Conservation (phyloP, 2,888 invertebrate genomes). For the Apoderus coryli region DNA sequence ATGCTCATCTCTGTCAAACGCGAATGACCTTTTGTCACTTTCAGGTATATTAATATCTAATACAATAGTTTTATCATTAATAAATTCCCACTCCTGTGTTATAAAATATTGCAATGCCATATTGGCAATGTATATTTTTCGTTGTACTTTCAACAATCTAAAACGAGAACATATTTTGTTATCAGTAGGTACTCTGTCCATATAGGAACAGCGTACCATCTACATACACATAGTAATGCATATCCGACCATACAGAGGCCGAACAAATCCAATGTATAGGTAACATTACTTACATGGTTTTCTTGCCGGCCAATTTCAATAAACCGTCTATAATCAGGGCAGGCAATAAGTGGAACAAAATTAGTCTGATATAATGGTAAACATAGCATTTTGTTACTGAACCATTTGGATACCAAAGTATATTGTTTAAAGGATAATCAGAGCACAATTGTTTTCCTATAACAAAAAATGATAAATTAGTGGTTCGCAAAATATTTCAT, state of each 20-base stretch:
- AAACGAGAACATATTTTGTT: slow-evolving; percentile 14
- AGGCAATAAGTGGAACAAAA: slow-evolving; percentile 64
- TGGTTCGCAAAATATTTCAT: not conserved
- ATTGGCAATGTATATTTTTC: slow-evolving; percentile 64
- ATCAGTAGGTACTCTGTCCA: not conserved
- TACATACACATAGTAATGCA: too few relatives aligned
- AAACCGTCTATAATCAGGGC: slow-evolving; percentile 59
- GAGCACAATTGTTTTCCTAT: slow-evolving; percentile 32
- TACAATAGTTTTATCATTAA: slow-evolving; percentile 40
- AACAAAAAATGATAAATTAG: slow-evolving; percentile 3
- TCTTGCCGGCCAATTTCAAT: slow-evolving; percentile 48
- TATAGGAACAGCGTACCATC: too few relatives aligned
- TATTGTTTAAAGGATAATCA: slow-evolving; percentile 50
- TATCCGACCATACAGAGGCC: too few relatives aligned
- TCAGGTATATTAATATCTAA: slow-evolving; percentile 33
- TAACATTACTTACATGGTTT: slow-evolving; percentile 44
- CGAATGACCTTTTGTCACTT: slow-evolving; percentile 35
- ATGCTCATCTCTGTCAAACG: slow-evolving; percentile 35
- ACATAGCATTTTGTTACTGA: slow-evolving; percentile 42
- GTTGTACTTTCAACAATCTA: slow-evolving; percentile 67
- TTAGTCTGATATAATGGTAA: slow-evolving; percentile 50
- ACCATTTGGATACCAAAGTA: slow-evolving; percentile 53
- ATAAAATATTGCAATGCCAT: slow-evolving; percentile 59
- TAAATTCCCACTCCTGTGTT: slow-evolving; percentile 62
- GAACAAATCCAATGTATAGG: slow-evolving; percentile 1